Base-by-base conservation (phyloP, 1,140 invertebrate genomes). In the Drosophila pachea region DNA sequence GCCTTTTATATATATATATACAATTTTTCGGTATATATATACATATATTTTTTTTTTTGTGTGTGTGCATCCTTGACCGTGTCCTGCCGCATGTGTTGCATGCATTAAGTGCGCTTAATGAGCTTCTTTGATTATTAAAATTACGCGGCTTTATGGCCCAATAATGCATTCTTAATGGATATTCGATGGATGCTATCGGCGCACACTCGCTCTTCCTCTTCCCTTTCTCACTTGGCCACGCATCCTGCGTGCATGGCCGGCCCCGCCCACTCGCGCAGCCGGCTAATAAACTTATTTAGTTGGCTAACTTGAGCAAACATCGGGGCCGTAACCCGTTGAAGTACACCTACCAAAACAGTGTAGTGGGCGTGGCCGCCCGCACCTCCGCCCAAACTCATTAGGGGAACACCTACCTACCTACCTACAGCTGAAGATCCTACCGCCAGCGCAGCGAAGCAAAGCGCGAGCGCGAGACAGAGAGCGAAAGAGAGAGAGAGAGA, bases 231-330 rank as follows among this genome's bases (percentile, higher is more conserved):
- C n/a, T n/a, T n/a, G 9, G 4, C 7, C 50, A 33, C 16, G 9
- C 12, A 50, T 50, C 4, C 7, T 54, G 3, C 22, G n/a, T 12
- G 48, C 16, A 16, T 35, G 40, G 16, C 33, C 47, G 62, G 68
- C 68, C 22, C 69, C 78, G 75, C 74, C 71, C 63, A 1, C 9
- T 43, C 22, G 52, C 49, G 67, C 64, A 74, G 42, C 68, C 36
- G 61, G 59, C 79, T 84, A 84, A 84, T 84, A 84, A 86, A 84
- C 81, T 84, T 81, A 84, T 84, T 84, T 86, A 72, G 69, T 60
- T 64, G 64, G 74, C 71, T 84, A 84, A 84, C 52, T 74, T 77
- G 67, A 52, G 53, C 66, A 81, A 81, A 86, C 76, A 84, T 70
- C 68, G 60, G 76, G 49, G 49, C 53, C 48, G 72, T 63, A 22